Percentiles rank a stretch among this genome's conserved stretches.
Evolutionary conservation across 1,140 invertebrate genomes (phyloP).

Genomic region (Triops longicaudatus): DNA sequence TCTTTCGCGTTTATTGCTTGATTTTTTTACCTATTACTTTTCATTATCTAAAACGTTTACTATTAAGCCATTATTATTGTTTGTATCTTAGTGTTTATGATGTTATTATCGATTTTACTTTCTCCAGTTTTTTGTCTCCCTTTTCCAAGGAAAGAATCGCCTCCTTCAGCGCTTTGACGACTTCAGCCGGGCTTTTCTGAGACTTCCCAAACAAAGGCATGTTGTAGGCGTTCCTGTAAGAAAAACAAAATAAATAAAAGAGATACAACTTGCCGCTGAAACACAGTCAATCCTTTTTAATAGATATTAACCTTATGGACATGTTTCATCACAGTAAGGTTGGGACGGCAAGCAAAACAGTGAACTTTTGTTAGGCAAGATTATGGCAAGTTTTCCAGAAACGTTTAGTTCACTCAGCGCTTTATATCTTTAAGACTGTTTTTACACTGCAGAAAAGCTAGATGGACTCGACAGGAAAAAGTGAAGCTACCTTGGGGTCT

Average conservation of each 20-base stretch:
- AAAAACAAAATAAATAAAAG: not conserved
- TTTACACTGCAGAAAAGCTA: not conserved
- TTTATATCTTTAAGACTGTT: not conserved
- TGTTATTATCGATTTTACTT: conserved; percentile 51
- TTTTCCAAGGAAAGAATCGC: conserved; percentile 83
- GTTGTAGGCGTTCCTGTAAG: conserved; percentile 32
- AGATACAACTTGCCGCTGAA: not conserved
- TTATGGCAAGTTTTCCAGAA: not conserved
- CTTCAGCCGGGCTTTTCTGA: conserved; percentile 88
- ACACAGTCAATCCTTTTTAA: not conserved
- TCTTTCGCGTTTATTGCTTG: no score
- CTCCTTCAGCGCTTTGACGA: conserved; percentile 92
- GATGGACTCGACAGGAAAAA: not conserved
- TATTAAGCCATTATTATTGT: no score
- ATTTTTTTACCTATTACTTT: no score
- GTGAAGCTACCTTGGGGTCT: not conserved
- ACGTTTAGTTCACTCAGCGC: not conserved
- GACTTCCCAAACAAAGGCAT: conserved; percentile 97
- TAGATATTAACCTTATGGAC: not conserved
- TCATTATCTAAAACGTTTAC: no score
- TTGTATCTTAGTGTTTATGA: no score
- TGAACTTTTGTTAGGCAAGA: no score
- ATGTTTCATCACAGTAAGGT: not conserved
- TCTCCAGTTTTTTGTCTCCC: conserved; percentile 91
- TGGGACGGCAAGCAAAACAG: not conserved